phyloP scores from a whole-genome alignment of 2,888 invertebrate genomes.

The Sturmia bella region DNA sequence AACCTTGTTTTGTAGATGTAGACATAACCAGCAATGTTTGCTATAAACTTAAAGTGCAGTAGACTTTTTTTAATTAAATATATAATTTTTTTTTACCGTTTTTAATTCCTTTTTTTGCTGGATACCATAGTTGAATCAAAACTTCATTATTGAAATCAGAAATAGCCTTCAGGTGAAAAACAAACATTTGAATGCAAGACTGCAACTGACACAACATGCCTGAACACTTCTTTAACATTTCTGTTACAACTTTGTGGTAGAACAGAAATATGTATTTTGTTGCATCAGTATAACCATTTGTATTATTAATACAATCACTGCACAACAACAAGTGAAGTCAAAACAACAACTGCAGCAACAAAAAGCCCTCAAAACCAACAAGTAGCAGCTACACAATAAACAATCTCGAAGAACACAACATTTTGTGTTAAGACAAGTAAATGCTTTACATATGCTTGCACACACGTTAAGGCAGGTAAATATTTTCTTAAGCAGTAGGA shows the following conservation, averaged over 20 bases:
- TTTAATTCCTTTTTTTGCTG: no score
- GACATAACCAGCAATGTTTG: no score
- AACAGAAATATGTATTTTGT: slow-evolving; percentile 43
- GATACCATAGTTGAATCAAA: no score
- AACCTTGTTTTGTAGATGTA: no score
- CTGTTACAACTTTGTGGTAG: slow-evolving; percentile 59
- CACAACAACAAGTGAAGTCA: slow-evolving; percentile 28
- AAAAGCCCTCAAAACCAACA: neutral
- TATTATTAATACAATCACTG: slow-evolving; percentile 33
- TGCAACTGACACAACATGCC: slow-evolving; percentile 61
- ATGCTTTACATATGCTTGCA: neutral
- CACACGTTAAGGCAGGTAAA: neutral
- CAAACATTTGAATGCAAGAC: slow-evolving; percentile 54
- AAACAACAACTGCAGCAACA: slow-evolving; percentile 12
- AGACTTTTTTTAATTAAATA: no score
- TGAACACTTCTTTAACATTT: slow-evolving; percentile 65
- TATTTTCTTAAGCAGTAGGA: no score
- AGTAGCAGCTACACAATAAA: slow-evolving; percentile 22
- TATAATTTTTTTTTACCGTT: no score
- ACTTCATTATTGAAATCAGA: no score
- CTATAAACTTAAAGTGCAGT: no score
- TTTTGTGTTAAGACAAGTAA: slow-evolving; percentile 26
- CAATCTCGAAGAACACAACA: slow-evolving; percentile 39
- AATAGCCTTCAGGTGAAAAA: neutral
- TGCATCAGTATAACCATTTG: slow-evolving; percentile 37